phyloP scores from a whole-genome alignment of 2,797 vertebrate genomes.

The Anableps anableps region DNA sequence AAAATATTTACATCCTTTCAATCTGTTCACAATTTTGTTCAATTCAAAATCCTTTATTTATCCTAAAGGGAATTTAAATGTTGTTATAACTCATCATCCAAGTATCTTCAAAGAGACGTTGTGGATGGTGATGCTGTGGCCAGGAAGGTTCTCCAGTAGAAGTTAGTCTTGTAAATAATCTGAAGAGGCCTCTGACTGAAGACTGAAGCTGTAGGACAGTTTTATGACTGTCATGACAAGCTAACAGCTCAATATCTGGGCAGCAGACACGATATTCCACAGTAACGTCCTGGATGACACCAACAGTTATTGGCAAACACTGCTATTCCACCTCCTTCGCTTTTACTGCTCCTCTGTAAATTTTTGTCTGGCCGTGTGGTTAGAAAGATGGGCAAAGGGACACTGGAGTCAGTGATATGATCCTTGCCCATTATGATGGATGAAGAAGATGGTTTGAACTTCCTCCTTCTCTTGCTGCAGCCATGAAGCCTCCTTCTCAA shows the following conservation, averaged over 20 bases:
- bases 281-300: background rate
- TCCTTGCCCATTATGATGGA: too few relatives aligned
- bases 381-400: too few relatives aligned
- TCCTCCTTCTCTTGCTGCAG: too few relatives aligned
- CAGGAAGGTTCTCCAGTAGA: too few relatives aligned
- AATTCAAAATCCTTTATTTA: background rate
- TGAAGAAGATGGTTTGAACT: too few relatives aligned
- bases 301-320: background rate
- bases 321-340: background rate
- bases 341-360: background rate
- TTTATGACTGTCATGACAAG: background rate
- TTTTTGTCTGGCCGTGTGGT: too few relatives aligned
- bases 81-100: background rate
- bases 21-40: background rate
- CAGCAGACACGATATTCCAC: background rate
- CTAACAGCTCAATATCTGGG: background rate
- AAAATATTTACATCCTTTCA: background rate
- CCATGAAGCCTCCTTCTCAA: too few relatives aligned
- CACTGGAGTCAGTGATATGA: too few relatives aligned
- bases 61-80: background rate
- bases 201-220: background rate
- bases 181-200: background rate
- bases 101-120: background rate
- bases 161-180: background rate
- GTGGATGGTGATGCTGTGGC: background rate